Percentiles rank a stretch among this genome's conserved stretches.
Evolutionary conservation across 2,888 invertebrate species (phyloP).

Genomic region (Heliconius erato): DNA sequence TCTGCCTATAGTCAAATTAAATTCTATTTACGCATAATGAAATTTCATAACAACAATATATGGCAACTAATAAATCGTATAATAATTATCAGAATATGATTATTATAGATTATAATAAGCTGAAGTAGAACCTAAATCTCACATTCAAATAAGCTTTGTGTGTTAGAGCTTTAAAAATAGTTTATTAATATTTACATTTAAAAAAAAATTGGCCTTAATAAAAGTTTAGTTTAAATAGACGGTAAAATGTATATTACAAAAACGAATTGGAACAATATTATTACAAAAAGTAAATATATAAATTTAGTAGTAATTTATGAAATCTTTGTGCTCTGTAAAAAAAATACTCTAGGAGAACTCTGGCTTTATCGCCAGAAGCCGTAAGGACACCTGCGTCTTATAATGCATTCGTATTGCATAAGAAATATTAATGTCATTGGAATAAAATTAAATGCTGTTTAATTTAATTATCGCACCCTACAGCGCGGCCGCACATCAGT

Average conservation of each 20-base stretch:
- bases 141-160: too few species aligned
- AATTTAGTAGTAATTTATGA: background rate
- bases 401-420: conserved; percentile 70
- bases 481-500: conserved; percentile 70
- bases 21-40: background rate
- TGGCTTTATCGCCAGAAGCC: conserved; percentile 61
- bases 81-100: background rate
- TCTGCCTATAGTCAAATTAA: background rate
- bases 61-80: background rate
- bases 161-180: too few species aligned
- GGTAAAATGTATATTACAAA: too few species aligned
- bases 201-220: too few species aligned
- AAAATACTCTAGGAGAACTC: conserved; percentile 54
- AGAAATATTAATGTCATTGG: conserved; percentile 74
- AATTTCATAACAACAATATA: too few species aligned
- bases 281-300: too few species aligned
- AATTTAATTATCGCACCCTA: conserved; percentile 79
- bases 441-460: conserved; percentile 83
- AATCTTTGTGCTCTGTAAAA: background rate
- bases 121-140: background rate
- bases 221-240: too few species aligned
- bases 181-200: too few species aligned
- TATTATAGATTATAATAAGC: background rate
- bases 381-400: conserved; percentile 69
- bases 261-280: too few species aligned